phyloP scores from a whole-genome alignment of 2,113 vertebrate species.

The Fregetta grallaria region DNA sequence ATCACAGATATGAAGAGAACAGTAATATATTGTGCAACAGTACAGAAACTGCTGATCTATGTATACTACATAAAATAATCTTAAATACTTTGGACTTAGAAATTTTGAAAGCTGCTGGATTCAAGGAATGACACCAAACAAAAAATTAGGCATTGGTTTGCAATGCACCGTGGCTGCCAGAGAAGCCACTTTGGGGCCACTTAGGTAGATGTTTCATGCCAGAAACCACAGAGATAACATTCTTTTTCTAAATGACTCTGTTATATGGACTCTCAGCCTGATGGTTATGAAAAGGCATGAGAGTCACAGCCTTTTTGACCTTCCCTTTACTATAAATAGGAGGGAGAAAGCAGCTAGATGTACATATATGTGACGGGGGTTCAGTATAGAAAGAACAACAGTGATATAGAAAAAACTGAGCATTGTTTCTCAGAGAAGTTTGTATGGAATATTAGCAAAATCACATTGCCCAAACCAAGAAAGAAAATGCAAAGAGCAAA shows the following conservation, averaged over 20 bases:
- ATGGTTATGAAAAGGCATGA: background rate
- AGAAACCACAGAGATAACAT: background rate
- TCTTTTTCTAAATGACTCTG: background rate
- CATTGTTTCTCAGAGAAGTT: background rate
- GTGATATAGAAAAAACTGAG: background rate
- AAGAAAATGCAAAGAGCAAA: background rate
- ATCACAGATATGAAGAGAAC: background rate
- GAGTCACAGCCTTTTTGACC: background rate
- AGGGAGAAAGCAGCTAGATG: background rate
- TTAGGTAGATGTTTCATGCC: background rate
- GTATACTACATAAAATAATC: background rate
- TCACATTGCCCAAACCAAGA: background rate
- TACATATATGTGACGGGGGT: rapidly evolving
- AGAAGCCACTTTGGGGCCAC: background rate
- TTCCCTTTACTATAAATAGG: background rate
- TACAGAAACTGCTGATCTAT: background rate
- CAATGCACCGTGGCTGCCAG: background rate
- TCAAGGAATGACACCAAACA: background rate
- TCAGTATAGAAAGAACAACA: background rate
- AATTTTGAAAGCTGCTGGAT: background rate
- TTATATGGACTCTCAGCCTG: background rate
- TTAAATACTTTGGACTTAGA: background rate
- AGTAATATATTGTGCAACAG: background rate
- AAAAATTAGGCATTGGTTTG: background rate
- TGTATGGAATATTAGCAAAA: background rate